phyloP scores from a whole-genome alignment of 2,797 vertebrate genomes.

The Aldrovandia affinis region DNA sequence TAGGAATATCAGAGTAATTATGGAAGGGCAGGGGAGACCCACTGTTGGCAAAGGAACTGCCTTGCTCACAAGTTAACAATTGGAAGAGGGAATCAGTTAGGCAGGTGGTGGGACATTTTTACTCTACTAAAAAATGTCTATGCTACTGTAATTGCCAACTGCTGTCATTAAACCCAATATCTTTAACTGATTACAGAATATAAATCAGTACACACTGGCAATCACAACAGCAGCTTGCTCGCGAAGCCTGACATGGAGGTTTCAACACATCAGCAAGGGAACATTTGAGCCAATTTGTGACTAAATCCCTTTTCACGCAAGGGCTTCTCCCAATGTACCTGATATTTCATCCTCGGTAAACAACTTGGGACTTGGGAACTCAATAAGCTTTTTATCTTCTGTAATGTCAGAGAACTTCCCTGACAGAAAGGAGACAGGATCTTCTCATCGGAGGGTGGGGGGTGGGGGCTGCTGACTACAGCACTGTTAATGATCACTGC shows the following conservation, averaged over 20 bases:
- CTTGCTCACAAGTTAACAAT: background rate
- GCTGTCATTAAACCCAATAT: background rate
- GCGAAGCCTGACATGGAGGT: background rate
- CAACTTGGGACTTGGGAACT: background rate
- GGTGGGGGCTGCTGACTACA: background rate
- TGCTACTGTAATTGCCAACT: background rate
- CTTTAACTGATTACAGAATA: background rate
- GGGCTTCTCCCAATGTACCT: background rate
- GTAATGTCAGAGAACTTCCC: background rate
- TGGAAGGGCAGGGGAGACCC: background rate
- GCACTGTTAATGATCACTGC: background rate
- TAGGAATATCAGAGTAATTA: background rate
- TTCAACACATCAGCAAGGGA: background rate
- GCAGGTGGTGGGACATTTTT: background rate
- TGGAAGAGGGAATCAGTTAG: background rate
- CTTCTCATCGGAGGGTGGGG: too few relatives aligned
- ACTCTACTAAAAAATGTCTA: background rate
- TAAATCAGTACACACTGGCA: background rate
- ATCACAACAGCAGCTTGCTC: background rate
- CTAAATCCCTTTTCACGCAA: background rate
- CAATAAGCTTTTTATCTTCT: background rate
- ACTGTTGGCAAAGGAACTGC: background rate
- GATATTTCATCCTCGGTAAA: background rate
- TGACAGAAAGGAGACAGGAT: background rate
- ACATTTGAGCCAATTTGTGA: background rate